Conservation (phyloP, 2,113 vertebrate species). For the Pterocles burchelli region DNA sequence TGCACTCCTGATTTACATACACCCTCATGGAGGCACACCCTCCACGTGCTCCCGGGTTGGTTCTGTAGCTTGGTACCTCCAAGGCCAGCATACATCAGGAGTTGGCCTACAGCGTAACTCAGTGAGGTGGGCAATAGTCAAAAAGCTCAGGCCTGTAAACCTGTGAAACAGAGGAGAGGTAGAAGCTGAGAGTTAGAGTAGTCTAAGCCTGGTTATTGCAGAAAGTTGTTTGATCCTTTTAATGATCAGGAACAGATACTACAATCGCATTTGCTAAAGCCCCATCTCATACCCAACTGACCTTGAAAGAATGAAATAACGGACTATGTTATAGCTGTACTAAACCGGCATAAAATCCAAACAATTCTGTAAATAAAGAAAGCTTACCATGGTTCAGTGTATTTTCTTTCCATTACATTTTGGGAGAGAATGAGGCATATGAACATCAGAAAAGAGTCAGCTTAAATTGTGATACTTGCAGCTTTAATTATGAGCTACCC, state of each 20-base stretch:
- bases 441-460: constrained; percentile 39
- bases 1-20: accelerated
- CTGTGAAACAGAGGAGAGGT: neutral
- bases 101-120: neutral
- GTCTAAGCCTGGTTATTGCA: neutral
- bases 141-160: neutral
- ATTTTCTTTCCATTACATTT: constrained; percentile 17
- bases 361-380: neutral
- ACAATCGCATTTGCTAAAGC: neutral
- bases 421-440: constrained; percentile 18
- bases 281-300: neutral
- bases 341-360: neutral
- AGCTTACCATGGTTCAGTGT: neutral
- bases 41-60: neutral
- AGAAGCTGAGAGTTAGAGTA: neutral
- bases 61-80: neutral
- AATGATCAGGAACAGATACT: neutral
- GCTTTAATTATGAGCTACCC: constrained; percentile 69
- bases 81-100: neutral
- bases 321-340: neutral
- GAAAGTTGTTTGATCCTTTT: neutral
- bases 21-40: accelerated
- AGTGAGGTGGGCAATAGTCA: neutral
- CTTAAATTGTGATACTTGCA: constrained; percentile 53
- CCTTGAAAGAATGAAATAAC: neutral